Base-by-base conservation (phyloP, 2,113 vertebrate species). In the Colinus virginianus region DNA sequence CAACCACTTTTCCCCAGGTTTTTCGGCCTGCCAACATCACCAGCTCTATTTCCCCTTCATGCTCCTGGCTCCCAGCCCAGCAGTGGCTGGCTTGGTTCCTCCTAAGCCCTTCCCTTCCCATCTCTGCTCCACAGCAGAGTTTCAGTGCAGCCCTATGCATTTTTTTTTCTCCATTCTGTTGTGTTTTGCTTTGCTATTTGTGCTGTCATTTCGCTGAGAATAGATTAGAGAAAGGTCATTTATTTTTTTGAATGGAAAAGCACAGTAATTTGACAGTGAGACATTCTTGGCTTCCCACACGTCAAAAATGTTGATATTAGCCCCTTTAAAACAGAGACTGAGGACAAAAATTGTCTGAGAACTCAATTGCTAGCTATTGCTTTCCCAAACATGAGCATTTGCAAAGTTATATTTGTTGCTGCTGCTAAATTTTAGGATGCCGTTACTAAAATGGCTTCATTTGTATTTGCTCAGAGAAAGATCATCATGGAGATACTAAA, bases 151-250 rank as follows among this genome's bases (percentile, higher is more conserved):
- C n/a, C 48, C 23, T 6, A 15, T 17, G 40, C 11, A 40, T 40
- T 40, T 40, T 40, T 40, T 26, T 22, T 28, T 4, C 36, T 69
- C n/a, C n/a, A 38, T 61, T 61, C 70, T 48, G 21, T 7, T 55
- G 36, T 23, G 13, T 78, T 88, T 93, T 80, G 69, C 93, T 94
- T 96, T 83, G 71, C 46, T 87, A 55, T 90, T 96, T 90, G 69
- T 15, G 25, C 71, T 93, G 95, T 94, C 74, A 45, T 62, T 66
- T 75, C n/a, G 59, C 43, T 0, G 14, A 68, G 71, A 58, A 6
- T 13, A 63, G 45, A 70, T 62, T 6, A 12, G 78, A 70, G 91
- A 95, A 96, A 95, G 91, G 87, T 93, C 87, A 87, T 93, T 94
- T 87, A 34, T 79, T 95, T 51, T 75, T 76, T 76, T 38, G 82